Base-by-base conservation (phyloP, 2,797 vertebrate species). In the Poeciliopsis turneri region DNA sequence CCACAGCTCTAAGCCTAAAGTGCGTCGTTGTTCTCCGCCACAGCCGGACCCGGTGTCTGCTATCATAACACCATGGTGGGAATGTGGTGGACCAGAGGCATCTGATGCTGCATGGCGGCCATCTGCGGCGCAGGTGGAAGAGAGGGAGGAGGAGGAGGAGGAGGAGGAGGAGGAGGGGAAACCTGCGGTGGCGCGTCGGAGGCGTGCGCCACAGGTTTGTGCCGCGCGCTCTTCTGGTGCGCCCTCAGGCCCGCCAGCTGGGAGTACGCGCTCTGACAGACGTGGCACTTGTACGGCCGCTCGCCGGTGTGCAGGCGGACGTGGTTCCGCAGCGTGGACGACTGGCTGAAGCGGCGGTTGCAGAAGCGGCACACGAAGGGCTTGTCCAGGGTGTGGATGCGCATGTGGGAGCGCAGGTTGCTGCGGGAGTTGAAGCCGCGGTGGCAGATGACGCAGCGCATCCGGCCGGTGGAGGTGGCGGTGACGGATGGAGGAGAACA, bases 381-480 rank as follows among this genome's bases (percentile, higher is more conserved):
- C 90, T 99, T 99, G 96, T 99, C 98, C 96, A 99, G 95, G 0
- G 98, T 99, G 96, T 99, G 98, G 93, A 99, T 99, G 90, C 98
- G 97, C 98, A 99, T 99, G 96, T 99, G 98, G 7, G 98, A 99
- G 92, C 98, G 98, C 90, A 99, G 94, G 94, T 99, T 99, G 94
- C 97, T 99, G 95, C 98, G 98, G 0, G 98, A 99, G 95, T 99
- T 99, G 95, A 99, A 99, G 88, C 98, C 98, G 0, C 98, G 97
- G 93, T 98, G 97, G 93, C 98, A 99, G 94, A 99, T 99, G 78
- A 99, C 98, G 72, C 98, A 99, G 77, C 97, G 98, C 98, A 99
- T 99, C 46, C 98, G 97, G 0, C 97, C 95, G 0, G 92, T 90
- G 1, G 89, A 23, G 43, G 86, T 90, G 8, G 89, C 64, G 3